A percentile compares a stretch with the other conserved stretches of the same genome.
phyloP scores from a whole-genome alignment of 2,113 vertebrate genomes.

The Epinephelus lanceolatus region DNA sequence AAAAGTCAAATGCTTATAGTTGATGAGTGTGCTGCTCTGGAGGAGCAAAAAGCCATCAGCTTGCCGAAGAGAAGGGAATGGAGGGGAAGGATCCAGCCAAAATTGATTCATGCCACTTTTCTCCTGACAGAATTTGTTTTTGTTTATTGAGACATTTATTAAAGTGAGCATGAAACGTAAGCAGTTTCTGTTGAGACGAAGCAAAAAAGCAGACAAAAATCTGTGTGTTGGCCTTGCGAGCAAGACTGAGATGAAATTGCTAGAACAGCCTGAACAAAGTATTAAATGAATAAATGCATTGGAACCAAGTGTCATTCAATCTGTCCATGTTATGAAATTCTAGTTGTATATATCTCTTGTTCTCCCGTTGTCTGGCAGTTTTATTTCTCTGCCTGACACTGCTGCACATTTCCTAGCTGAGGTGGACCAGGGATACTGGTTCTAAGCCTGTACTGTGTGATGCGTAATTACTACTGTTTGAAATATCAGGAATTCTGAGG shows the following conservation, averaged over 20 bases:
- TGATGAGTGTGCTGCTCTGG: constrained; percentile 31
- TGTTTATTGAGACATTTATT: constrained; percentile 67
- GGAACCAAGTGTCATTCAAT: constrained; percentile 56
- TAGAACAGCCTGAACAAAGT: constrained; percentile 43
- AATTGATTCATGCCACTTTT: constrained; percentile 60
- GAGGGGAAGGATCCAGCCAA: neutral
- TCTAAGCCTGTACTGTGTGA: neutral
- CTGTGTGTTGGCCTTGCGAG: constrained; percentile 6
- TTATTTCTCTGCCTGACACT: neutral
- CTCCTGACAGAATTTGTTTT: constrained; percentile 55
- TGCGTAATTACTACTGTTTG: neutral
- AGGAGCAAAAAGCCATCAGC: constrained; percentile 45
- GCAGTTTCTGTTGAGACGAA: constrained; percentile 53
- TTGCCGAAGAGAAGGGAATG: neutral
- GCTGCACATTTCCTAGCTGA: neutral
- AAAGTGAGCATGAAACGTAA: constrained; percentile 67
- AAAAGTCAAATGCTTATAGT: constrained; percentile 43
- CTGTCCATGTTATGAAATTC: constrained; percentile 41
- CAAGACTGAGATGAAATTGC: constrained; percentile 52
- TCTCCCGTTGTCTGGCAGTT: constrained; percentile 21
- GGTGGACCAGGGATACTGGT: neutral
- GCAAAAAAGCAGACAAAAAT: constrained; percentile 28
- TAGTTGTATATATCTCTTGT: constrained; percentile 21
- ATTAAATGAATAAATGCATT: constrained; percentile 84
- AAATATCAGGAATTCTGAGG: neutral